These are phyloP conservation scores for Lithophane leautieri DNA, from an alignment of 2,888 invertebrate genomes.

Conservation along the genomic window DNA sequence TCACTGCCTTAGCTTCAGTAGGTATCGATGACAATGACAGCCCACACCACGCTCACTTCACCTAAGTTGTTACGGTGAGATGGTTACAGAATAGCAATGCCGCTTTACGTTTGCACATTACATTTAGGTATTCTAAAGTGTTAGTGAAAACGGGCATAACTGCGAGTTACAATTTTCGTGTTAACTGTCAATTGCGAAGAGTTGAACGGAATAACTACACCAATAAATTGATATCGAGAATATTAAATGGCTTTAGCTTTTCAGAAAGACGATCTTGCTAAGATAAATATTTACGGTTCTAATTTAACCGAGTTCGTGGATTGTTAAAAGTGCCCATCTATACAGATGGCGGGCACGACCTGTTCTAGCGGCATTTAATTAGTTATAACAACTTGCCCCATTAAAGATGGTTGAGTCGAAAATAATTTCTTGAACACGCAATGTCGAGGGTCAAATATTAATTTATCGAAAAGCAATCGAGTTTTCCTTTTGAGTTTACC, in stretches of 20 bases:
- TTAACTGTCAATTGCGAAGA: not conserved
- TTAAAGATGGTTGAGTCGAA: not conserved
- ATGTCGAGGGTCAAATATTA: conserved; percentile 21
- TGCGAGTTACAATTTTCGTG: not conserved
- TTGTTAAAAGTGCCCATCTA: conserved; percentile 1
- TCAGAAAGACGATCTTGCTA: not conserved
- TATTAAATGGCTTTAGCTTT: not conserved
- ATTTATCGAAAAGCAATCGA: not conserved
- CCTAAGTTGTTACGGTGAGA: too few species aligned
- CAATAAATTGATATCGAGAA: not conserved
- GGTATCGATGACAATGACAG: too few species aligned
- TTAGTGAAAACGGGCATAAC: not conserved
- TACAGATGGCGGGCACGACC: not conserved
- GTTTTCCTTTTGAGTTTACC: not conserved
- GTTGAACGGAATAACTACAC: not conserved
- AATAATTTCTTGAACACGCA: conserved; percentile 31
- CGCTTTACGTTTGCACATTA: not conserved
- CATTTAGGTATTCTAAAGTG: not conserved
- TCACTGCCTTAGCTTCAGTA: too few species aligned
- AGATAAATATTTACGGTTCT: not conserved
- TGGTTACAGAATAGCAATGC: too few species aligned
- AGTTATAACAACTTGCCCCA: conserved; percentile 9
- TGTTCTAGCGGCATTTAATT: conserved; percentile 3
- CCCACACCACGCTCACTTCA: too few species aligned
- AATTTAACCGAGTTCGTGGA: not conserved